Evolutionary conservation across 2,797 vertebrate genomes (phyloP).

Genomic region (Squalus acanthias): DNA sequence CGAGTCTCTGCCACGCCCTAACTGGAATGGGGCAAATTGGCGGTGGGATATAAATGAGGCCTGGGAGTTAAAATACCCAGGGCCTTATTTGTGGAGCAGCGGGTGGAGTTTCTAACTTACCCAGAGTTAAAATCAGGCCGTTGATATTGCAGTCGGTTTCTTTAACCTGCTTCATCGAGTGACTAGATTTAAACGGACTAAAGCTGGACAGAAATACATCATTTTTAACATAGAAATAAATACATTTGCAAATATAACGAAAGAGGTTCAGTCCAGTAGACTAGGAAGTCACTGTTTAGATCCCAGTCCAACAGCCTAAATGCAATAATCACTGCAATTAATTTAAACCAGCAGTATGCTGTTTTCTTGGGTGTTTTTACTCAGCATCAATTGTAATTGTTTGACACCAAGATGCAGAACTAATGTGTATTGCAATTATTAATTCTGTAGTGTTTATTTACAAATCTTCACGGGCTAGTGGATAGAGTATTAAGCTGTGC

Average conservation of each 20-base stretch:
- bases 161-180: not conserved
- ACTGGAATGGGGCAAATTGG: not conserved
- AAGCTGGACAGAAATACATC: not conserved
- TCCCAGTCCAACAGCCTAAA: not conserved
- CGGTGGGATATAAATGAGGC: too few species aligned
- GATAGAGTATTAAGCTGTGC: not conserved
- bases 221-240: too few species aligned
- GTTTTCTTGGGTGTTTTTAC: not conserved
- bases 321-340: slow-evolving; percentile 5
- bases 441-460: not conserved
- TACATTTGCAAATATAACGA: too few species aligned
- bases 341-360: not conserved
- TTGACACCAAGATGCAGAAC: not conserved
- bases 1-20: not conserved
- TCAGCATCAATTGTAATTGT: not conserved
- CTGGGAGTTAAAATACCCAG: not conserved
- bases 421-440: slow-evolving; percentile 23
- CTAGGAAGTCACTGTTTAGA: not conserved
- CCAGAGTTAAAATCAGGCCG: not conserved
- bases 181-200: not conserved
- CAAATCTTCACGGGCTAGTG: not conserved
- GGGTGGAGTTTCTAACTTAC: too few species aligned
- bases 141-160: not conserved
- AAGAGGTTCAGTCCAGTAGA: too few species aligned
- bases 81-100: not conserved